Conservation (phyloP, 2,113 vertebrate genomes). For the Vulpes lagopus region DNA sequence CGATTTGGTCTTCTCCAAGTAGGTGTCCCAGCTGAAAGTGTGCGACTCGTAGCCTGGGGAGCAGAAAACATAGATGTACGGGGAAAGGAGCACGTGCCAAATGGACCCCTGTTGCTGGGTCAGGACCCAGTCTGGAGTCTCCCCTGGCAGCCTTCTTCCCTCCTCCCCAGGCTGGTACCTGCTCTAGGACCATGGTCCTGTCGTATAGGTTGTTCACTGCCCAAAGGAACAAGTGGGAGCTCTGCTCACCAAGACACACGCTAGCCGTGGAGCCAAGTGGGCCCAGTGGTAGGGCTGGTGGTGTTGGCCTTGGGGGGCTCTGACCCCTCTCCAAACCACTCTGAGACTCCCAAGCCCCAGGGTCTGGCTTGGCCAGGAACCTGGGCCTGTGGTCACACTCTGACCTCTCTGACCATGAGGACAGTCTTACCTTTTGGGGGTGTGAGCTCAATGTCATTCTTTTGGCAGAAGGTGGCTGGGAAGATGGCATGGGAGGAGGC, state of each 20-base stretch:
- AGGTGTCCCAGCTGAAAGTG: constrained; percentile 92
- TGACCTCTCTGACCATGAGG: neutral
- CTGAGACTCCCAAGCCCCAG: no score
- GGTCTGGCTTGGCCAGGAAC: neutral
- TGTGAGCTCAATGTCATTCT: constrained; percentile 92
- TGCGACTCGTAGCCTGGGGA: constrained; percentile 89
- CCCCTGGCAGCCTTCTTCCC: neutral
- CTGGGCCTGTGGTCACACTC: neutral
- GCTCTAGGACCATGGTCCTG: neutral
- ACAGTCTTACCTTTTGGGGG: constrained; percentile 90
- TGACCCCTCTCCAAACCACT: neutral
- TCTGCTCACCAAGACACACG: neutral
- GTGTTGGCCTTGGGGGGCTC: neutral
- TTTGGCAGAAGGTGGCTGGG: constrained; percentile 93
- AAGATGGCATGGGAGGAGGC: constrained; percentile 96
- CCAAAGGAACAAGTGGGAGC: neutral
- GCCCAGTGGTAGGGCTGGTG: neutral
- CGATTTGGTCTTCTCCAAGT: constrained; percentile 91
- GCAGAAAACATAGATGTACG: neutral
- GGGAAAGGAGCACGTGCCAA: fast-evolving
- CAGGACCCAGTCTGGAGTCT: neutral
- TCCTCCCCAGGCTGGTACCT: neutral
- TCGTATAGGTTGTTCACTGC: neutral
- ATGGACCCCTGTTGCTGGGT: neutral
- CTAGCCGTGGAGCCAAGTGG: neutral